These are phyloP conservation scores for Pseudomyrmex concolor DNA, from an alignment of 1,140 invertebrate species.

Conservation along the genomic window DNA sequence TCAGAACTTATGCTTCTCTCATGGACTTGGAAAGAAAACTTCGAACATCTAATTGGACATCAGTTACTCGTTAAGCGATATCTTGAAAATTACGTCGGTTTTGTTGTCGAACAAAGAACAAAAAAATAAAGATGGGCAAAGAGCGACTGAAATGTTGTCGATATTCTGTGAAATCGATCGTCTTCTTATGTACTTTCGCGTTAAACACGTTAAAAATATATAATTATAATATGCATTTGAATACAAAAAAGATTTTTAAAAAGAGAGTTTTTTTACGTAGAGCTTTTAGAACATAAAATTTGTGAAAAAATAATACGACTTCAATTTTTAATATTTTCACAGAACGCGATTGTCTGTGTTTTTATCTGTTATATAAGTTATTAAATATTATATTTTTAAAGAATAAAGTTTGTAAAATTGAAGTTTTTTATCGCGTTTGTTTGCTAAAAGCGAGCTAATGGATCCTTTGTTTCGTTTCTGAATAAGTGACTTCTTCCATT, in stretches of 20 bases:
- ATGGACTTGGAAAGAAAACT: slow-evolving; percentile 45
- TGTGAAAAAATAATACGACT: too few relatives aligned
- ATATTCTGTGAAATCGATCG: too few relatives aligned
- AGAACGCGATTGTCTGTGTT: too few relatives aligned
- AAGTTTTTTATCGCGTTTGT: slow-evolving; percentile 18
- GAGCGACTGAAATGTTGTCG: neutral
- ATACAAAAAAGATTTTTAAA: too few relatives aligned
- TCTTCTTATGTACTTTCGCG: too few relatives aligned
- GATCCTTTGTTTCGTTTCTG: slow-evolving; percentile 70
- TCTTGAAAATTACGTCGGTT: slow-evolving; percentile 16
- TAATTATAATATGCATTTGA: too few relatives aligned
- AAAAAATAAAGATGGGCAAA: neutral
- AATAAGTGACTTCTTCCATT: slow-evolving; percentile 67
- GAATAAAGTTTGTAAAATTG: neutral
- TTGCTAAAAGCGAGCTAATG: slow-evolving; percentile 71
- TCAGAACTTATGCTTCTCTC: slow-evolving; percentile 4
- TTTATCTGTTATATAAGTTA: too few relatives aligned
- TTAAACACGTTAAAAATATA: too few relatives aligned
- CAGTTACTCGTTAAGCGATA: slow-evolving; percentile 49
- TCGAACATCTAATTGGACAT: slow-evolving; percentile 52
- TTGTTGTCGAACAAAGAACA: slow-evolving; percentile 23
- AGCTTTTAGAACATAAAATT: too few relatives aligned
- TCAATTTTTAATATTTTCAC: too few relatives aligned
- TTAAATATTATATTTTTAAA: neutral
- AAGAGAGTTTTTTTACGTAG: too few relatives aligned